phyloP scores from a whole-genome alignment of 1,140 invertebrate genomes.

The Drosophila tristis region DNA sequence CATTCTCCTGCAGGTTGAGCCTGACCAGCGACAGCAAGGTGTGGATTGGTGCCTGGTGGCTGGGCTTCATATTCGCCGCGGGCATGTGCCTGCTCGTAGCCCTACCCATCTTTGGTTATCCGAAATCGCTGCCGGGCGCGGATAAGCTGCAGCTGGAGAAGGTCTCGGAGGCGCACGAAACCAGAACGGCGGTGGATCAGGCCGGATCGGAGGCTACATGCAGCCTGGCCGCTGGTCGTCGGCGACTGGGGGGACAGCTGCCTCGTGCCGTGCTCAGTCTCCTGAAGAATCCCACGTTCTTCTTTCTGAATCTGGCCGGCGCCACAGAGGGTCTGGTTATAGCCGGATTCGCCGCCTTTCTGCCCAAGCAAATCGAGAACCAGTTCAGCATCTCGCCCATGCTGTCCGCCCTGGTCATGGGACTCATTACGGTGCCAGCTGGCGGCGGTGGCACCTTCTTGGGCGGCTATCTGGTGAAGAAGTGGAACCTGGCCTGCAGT shows the following conservation, averaged over 20 bases:
- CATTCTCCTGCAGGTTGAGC: slow-evolving; percentile 85
- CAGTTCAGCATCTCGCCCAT: slow-evolving; percentile 91
- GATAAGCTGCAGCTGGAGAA: slow-evolving; percentile 88
- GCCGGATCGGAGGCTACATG: slow-evolving; percentile 47
- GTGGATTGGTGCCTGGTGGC: slow-evolving; percentile 95
- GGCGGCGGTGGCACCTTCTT: slow-evolving; percentile 92
- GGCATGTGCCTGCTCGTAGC: slow-evolving; percentile 88
- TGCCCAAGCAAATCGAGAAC: slow-evolving; percentile 93
- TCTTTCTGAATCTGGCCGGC: slow-evolving; percentile 91
- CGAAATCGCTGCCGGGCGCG: slow-evolving; percentile 88
- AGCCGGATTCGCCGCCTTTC: slow-evolving; percentile 92
- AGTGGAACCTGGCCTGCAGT: slow-evolving; percentile 88
- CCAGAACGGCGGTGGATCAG: slow-evolving; percentile 54
- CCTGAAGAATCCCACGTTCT: slow-evolving; percentile 91
- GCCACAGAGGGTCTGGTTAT: slow-evolving; percentile 91
- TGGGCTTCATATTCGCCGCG: slow-evolving; percentile 90
- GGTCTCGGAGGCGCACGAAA: slow-evolving; percentile 89
- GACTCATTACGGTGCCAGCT: slow-evolving; percentile 89
- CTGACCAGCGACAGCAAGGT: slow-evolving; percentile 89
- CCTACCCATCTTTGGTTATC: slow-evolving; percentile 90
- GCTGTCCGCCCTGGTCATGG: slow-evolving; percentile 90
- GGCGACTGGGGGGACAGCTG: slow-evolving; percentile 86
- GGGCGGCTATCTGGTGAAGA: slow-evolving; percentile 92
- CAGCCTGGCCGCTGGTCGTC: background rate
- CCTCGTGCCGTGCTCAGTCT: slow-evolving; percentile 88